Evolutionary conservation across 2,113 vertebrate genomes (phyloP).

Genomic region (Phrynosoma platyrhinos): DNA sequence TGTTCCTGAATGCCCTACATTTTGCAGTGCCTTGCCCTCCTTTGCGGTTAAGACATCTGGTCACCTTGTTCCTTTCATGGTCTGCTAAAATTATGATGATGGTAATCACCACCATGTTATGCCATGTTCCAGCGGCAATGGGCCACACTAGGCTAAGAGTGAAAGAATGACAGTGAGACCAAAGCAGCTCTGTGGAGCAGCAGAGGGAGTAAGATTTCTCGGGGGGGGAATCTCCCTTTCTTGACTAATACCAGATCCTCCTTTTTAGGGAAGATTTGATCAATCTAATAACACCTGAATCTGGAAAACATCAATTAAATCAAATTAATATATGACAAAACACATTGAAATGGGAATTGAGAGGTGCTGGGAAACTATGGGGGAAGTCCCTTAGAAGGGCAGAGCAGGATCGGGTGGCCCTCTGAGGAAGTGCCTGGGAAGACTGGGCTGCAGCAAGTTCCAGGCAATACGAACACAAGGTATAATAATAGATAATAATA

Average conservation of each 20-base stretch:
- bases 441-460: constrained; percentile 58
- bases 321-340: constrained; percentile 30
- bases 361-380: background rate
- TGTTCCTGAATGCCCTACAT: too few species aligned
- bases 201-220: background rate
- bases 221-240: background rate
- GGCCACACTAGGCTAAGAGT: too few species aligned
- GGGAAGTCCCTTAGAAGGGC: background rate
- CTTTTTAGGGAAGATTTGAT: background rate
- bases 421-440: constrained; percentile 12
- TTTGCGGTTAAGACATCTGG: too few species aligned
- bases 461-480: constrained; percentile 57
- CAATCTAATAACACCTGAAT: background rate
- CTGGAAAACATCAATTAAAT: constrained; percentile 14
- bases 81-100: too few species aligned
- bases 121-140: too few species aligned
- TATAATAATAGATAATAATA: constrained; percentile 59
- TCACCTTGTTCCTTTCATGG: too few species aligned
- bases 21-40: too few species aligned
- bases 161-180: too few species aligned
- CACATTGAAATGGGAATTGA: background rate
- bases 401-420: background rate
- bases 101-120: too few species aligned
- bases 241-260: background rate
- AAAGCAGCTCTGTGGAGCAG: background rate